These are phyloP conservation scores for Steinernema hermaphroditum DNA, from an alignment of 2,888 invertebrate species.

Conservation along the genomic window DNA sequence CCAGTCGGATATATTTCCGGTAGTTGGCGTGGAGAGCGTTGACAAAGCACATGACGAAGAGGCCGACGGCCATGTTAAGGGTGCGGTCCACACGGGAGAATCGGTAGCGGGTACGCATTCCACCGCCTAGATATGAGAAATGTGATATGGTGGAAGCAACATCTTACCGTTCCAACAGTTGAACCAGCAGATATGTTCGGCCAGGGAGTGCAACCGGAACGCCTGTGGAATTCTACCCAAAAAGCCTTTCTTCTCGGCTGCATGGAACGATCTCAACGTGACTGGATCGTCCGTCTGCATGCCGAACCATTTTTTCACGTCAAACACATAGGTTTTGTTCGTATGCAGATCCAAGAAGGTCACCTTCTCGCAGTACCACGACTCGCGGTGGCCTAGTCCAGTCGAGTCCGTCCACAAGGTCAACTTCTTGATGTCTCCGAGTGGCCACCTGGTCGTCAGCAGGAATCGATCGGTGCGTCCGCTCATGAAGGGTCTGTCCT, in stretches of 20 bases:
- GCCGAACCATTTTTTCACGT: slow-evolving; percentile 53
- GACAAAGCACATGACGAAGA: slow-evolving; percentile 34
- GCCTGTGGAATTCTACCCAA: too few relatives aligned
- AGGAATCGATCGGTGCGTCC: slow-evolving; percentile 49
- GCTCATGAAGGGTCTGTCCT: slow-evolving; percentile 44
- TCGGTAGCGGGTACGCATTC: slow-evolving; percentile 36
- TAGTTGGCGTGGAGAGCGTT: slow-evolving; percentile 4
- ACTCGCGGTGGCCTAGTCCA: slow-evolving; percentile 48
- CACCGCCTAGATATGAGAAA: slow-evolving; percentile 43
- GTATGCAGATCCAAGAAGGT: slow-evolving; percentile 46
- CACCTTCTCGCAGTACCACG: slow-evolving; percentile 51
- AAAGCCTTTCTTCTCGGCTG: too few relatives aligned
- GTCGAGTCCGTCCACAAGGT: slow-evolving; percentile 50
- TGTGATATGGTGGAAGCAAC: background rate
- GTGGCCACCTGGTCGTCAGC: slow-evolving; percentile 49
- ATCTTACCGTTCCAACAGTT: slow-evolving; percentile 41
- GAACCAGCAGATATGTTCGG: slow-evolving; percentile 42
- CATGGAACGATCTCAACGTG: too few relatives aligned
- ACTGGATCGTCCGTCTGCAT: slow-evolving; percentile 52
- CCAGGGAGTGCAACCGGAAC: slow-evolving; percentile 41
- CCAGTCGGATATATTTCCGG: too few relatives aligned
- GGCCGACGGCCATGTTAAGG: slow-evolving; percentile 18
- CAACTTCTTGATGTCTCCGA: slow-evolving; percentile 47
- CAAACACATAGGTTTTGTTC: slow-evolving; percentile 45
- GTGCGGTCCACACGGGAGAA: slow-evolving; percentile 36